Conservation (phyloP, 2,888 invertebrate species). For the Drosophila monieri region DNA sequence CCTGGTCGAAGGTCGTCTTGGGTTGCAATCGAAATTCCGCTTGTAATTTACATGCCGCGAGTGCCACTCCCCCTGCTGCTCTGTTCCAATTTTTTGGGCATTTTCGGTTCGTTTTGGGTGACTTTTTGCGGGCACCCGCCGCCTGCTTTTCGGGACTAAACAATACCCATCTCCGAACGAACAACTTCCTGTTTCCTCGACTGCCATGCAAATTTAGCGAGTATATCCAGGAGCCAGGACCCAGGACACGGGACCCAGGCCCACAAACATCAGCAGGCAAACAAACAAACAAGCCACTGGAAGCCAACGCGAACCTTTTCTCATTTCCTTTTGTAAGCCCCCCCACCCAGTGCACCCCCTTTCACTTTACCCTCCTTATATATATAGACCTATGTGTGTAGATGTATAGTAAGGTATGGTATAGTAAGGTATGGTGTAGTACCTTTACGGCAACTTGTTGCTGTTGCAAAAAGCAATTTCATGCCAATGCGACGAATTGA, state of each 20-base stretch:
- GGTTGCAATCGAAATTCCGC: conserved; percentile 71
- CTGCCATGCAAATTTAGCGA: conserved; percentile 27
- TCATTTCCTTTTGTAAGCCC: conserved; percentile 64
- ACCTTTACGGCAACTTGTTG: conserved; percentile 58
- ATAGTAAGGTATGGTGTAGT: not conserved
- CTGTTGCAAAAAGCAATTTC: conserved; percentile 74
- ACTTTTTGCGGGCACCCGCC: conserved; percentile 39
- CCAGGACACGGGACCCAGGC: conserved; percentile 8
- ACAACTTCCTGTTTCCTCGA: conserved; percentile 69
- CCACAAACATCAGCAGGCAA: conserved; percentile 49
- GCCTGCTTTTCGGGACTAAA: conserved; percentile 57
- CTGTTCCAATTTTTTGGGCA: conserved; percentile 24
- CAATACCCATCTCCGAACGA: conserved; percentile 55
- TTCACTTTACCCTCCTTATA: not conserved
- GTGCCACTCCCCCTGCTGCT: conserved; percentile 28
- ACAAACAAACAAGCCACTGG: conserved; percentile 60
- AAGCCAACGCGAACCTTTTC: conserved; percentile 72
- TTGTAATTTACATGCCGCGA: conserved; percentile 63
- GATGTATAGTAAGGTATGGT: conserved; percentile 3
- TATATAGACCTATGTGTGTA: not conserved
- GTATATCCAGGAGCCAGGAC: conserved; percentile 8
- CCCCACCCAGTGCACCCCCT: conserved; percentile 10
- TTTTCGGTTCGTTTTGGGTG: conserved; percentile 30
- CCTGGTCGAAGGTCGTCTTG: conserved; percentile 39
- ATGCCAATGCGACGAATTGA: conserved; percentile 62